Conservation (phyloP, 2,888 invertebrate genomes). For the Pyrgus malvae region DNA sequence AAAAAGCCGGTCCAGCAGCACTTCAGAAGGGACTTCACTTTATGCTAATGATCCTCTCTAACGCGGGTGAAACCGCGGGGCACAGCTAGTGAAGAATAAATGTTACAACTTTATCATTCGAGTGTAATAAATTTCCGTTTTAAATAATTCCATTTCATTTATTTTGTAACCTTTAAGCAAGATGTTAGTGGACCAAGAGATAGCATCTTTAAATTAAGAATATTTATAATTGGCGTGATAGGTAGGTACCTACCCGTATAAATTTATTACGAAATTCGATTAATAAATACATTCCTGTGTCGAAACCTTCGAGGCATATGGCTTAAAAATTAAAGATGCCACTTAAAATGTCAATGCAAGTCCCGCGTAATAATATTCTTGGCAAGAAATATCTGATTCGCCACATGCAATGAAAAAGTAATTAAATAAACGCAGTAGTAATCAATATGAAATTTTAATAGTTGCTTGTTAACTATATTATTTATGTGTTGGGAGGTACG, state of each 20-base stretch:
- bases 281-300: slow-evolving; percentile 3
- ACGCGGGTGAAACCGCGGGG: too few species aligned
- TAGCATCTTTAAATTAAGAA: slow-evolving; percentile 22
- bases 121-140: slow-evolving; percentile 8
- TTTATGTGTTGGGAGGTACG: too few species aligned
- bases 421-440: too few species aligned
- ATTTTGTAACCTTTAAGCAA: slow-evolving; percentile 22
- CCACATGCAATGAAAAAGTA: not conserved
- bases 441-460: too few species aligned
- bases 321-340: slow-evolving; percentile 3
- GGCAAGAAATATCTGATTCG: not conserved
- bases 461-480: too few species aligned
- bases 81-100: too few species aligned
- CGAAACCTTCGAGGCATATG: not conserved
- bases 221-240: slow-evolving; percentile 20
- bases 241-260: slow-evolving; percentile 5
- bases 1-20: too few species aligned
- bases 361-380: not conserved
- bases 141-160: slow-evolving; percentile 18
- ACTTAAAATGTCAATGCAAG: not conserved
- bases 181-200: slow-evolving; percentile 9
- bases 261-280: slow-evolving; percentile 1
- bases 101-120: not conserved
- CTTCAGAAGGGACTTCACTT: too few species aligned
- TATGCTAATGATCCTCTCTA: too few species aligned